These are phyloP conservation scores for Gymnoscopelus microlampas DNA, from an alignment of 2,797 vertebrate species.

Conservation along the genomic window DNA sequence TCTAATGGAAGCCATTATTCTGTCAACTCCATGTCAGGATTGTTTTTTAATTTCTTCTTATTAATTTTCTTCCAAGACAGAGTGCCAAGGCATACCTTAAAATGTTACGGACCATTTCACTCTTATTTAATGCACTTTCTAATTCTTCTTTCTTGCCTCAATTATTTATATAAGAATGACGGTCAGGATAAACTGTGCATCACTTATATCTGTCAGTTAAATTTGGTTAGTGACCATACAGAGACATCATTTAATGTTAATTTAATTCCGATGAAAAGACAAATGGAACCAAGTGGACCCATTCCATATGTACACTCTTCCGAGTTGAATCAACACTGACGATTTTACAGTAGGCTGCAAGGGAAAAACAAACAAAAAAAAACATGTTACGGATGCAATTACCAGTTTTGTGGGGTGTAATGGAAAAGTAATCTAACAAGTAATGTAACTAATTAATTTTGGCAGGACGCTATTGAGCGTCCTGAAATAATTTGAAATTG, in stretches of 20 bases:
- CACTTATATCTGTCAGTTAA: neutral
- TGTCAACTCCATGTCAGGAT: constrained; percentile 55
- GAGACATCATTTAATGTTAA: neutral
- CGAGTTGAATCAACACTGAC: too few species aligned
- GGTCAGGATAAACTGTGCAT: constrained; percentile 2
- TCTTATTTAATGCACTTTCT: constrained; percentile 64
- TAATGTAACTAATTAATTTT: too few species aligned
- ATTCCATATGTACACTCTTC: too few species aligned
- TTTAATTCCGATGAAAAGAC: neutral
- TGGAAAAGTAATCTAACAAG: too few species aligned
- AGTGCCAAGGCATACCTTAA: constrained; percentile 45
- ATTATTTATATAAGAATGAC: constrained; percentile 41
- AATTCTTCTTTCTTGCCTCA: constrained; percentile 47
- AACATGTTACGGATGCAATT: too few species aligned
- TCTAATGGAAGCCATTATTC: constrained; percentile 63
- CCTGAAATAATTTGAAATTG: too few species aligned
- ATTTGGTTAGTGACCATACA: neutral
- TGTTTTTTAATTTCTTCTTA: constrained; percentile 57
- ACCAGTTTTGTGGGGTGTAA: too few species aligned
- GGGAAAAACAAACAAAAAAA: too few species aligned
- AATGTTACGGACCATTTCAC: constrained; percentile 71
- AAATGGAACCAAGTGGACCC: constrained; percentile 2
- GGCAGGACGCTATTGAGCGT: too few species aligned
- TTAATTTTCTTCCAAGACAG: constrained; percentile 28
- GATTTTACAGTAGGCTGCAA: too few species aligned